Evolutionary conservation across 2,888 invertebrate genomes (phyloP), one percentile per base, ranked within the genome.

Genomic region (Tachystola acroxantha): DNA sequence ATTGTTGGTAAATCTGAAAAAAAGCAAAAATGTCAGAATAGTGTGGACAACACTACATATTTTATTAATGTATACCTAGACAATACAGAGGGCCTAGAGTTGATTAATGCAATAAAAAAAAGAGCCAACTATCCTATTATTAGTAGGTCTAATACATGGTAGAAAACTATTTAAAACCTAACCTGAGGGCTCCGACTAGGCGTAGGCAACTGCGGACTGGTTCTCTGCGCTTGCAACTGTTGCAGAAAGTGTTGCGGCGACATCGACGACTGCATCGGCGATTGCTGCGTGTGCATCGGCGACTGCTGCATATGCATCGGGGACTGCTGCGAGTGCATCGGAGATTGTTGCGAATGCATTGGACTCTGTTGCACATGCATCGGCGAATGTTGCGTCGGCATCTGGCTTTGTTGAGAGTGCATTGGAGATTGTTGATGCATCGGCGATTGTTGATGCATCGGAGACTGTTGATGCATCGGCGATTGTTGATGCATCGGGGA

Each of bases 141-240:
- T n/a, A n/a, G n/a, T n/a, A n/a, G n/a, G n/a, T n/a, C n/a, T n/a
- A n/a, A n/a, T n/a, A n/a, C n/a, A n/a, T n/a, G n/a, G n/a, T 16
- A 16, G 6, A 6, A 16, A 16, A 16, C 6, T 16, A 16, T 16
- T 16, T 4, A 4, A 30, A 9, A n/a, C 42, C 39, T 33, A 48
- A 82, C 87, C 76, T 86, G 87, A 14, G 87, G 87, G 47, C 87
- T 87, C 3, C 87, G 70, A 50, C 86, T 87, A 1, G 87, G 86
- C 20, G 85, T 78, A 3, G 86, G 85, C 38, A 86, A 43, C 47
- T 86, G 86, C 12, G 86, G 86, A 44, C 85, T 86, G 1, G 86
- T 84, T 44, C 85, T 71, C 45, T 85, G 85, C 13, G 79, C 77
- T 53, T 85, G 86, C 38, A 84, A 50, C 46, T 86, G 68, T 42